Evolutionary conservation across 2,888 invertebrate species (phyloP).

Genomic region (Aelia acuminata): DNA sequence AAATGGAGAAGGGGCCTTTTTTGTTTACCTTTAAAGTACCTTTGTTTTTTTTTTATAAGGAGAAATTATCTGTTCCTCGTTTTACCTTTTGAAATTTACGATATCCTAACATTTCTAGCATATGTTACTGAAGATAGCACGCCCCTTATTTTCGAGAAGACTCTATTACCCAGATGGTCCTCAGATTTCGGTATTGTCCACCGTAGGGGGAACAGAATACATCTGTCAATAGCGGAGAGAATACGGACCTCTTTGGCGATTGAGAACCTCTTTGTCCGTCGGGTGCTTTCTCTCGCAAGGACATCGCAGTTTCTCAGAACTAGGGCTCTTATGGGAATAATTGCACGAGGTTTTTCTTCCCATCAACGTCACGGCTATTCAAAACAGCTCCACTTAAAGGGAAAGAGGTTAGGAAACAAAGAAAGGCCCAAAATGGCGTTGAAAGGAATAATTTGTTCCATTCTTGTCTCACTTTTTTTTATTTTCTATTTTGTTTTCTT

Average conservation of each 20-base stretch:
- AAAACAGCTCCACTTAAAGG: slow-evolving; percentile 42
- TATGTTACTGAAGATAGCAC: neutral
- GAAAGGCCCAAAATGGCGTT: slow-evolving; percentile 2
- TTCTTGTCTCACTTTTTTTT: neutral
- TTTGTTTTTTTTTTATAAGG: too few relatives aligned
- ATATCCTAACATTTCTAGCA: neutral
- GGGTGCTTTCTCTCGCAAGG: neutral
- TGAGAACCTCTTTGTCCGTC: neutral
- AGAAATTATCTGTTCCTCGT: too few relatives aligned
- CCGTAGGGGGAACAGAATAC: neutral
- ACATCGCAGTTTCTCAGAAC: slow-evolving; percentile 12
- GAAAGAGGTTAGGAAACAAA: slow-evolving; percentile 6
- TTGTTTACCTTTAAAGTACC: too few relatives aligned
- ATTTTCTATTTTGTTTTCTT: neutral
- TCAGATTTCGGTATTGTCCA: neutral
- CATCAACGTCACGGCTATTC: slow-evolving; percentile 36
- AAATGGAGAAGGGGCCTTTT: too few relatives aligned
- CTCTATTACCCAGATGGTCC: neutral
- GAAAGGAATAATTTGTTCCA: neutral
- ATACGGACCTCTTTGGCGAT: neutral
- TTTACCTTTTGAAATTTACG: too few relatives aligned
- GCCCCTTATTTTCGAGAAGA: too few relatives aligned
- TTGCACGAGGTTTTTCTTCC: slow-evolving; percentile 38
- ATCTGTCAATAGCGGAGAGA: slow-evolving; percentile 23
- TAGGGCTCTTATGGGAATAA: slow-evolving; percentile 37